Conservation (phyloP, 64 coral and sea anemone species). For the Stichodactyla helianthus region DNA sequence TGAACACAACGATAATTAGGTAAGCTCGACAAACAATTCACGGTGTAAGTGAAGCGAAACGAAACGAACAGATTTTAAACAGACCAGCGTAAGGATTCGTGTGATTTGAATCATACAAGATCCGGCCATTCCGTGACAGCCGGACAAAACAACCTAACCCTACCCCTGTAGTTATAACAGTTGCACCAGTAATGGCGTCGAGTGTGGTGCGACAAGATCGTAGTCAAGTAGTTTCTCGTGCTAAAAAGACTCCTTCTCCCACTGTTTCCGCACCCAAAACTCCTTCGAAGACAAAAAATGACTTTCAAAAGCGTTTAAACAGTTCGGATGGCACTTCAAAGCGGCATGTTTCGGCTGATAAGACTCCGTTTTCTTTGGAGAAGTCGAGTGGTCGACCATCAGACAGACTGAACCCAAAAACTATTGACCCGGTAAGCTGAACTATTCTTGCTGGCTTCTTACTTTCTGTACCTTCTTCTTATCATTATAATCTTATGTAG, state of each 20-base stretch:
- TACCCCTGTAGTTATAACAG: neutral
- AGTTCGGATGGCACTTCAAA: constrained; percentile 69
- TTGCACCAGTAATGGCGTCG: constrained; percentile 29
- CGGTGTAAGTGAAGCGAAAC: neutral
- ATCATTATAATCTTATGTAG: neutral
- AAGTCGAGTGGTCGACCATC: constrained; percentile 71
- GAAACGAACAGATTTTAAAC: neutral
- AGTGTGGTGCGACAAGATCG: constrained; percentile 30
- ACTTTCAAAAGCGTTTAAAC: constrained; percentile 62
- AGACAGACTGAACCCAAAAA: constrained; percentile 89
- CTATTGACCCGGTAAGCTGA: constrained; percentile 75
- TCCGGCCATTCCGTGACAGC: neutral
- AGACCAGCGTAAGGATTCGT: neutral
- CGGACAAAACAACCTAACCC: neutral
- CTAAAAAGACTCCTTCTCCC: constrained; percentile 58
- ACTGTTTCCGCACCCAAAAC: constrained; percentile 26
- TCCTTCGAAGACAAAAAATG: constrained; percentile 25
- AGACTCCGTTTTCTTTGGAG: constrained; percentile 29
- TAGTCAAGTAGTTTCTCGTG: constrained; percentile 51
- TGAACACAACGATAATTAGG: neutral
- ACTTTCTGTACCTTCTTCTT: neutral
- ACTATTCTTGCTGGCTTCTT: neutral
- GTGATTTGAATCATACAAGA: neutral
- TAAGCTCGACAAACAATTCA: no score
- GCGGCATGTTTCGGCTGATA: constrained; percentile 34